Base-by-base conservation (phyloP, 2,888 invertebrate species). In the Mythimna vitellina region DNA sequence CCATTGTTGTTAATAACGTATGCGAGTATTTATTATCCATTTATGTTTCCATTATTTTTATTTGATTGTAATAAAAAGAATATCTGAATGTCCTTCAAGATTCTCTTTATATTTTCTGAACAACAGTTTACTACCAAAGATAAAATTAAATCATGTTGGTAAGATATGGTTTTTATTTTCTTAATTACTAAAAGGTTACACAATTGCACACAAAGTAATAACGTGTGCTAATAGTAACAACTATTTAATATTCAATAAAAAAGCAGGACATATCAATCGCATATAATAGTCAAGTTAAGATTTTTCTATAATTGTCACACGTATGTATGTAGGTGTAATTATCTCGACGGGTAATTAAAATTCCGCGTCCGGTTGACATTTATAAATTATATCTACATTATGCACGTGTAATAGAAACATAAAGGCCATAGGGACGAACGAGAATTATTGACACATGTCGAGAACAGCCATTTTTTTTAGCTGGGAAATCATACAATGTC, bases 321-420 rank as follows among this genome's bases (percentile, higher is more conserved):
- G 38, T 49, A 14, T 0, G 0, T 42, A 63, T 14, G n/a, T 53
- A 65, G 14, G 29, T 62, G 54, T 73, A 66, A 64, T 78, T 71
- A 70, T n/a, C 42, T 35, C 17, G 51, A 56, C 49, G 38, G 64
- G 57, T 51, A 62, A 58, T 82, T 70, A 35, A 10, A 38, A 57
- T 53, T 12, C 22, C 54, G 58, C 32, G 60, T 76, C 83, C 80
- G 70, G 82, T 66, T 72, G 76, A 56, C 83, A 79, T 81, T 70
- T 68, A 82, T 72, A 58, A 51, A 76, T 70, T 46, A 75, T 70
- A 29, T 29, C 29, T 29, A 35, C 57, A 69, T 61, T 63, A 56
- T 64, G 17, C 17, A 61, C n/a, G 20, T 66, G 46, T 61, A 65
- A 53, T 73, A 64, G 29, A 70, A 38, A 70, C 49, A 61, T 65